Conservation (phyloP, 2,113 vertebrate genomes). For the Ornithorhynchus anatinus region DNA sequence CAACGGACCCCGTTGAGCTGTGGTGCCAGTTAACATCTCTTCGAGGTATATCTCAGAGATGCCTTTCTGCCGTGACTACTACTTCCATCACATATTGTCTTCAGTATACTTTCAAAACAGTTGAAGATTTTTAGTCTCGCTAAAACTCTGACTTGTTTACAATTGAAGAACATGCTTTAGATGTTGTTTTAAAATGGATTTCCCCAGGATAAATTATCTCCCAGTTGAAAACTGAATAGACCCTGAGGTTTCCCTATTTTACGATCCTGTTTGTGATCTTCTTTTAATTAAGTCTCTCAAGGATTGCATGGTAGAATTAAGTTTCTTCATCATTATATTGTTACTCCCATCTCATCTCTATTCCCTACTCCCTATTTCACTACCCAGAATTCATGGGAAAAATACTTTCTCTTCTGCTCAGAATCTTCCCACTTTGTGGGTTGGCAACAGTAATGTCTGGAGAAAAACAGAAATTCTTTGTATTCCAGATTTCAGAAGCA, state of each 20-base stretch:
- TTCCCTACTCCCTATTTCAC: too few relatives aligned
- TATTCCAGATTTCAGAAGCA: too few relatives aligned
- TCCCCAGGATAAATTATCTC: not conserved
- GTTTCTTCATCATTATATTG: too few relatives aligned
- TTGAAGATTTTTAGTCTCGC: not conserved
- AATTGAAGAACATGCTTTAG: not conserved
- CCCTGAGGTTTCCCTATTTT: not conserved
- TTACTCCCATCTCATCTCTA: too few relatives aligned
- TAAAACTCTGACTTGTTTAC: not conserved
- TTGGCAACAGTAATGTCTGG: too few relatives aligned
- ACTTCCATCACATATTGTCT: not conserved
- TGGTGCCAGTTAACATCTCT: too few relatives aligned
- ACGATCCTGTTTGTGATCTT: not conserved
- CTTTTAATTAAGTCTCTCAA: not conserved
- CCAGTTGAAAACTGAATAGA: not conserved
- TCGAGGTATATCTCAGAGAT: not conserved
- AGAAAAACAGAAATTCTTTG: too few relatives aligned
- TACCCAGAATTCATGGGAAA: too few relatives aligned
- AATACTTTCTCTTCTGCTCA: too few relatives aligned
- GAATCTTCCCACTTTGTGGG: too few relatives aligned
- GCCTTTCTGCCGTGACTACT: not conserved
- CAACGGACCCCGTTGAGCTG: too few relatives aligned
- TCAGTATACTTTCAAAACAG: not conserved
- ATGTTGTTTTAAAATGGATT: not conserved
- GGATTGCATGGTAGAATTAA: not conserved